These are phyloP conservation scores for Catharus ustulatus DNA, from an alignment of 2,797 vertebrate genomes.

Conservation along the genomic window DNA sequence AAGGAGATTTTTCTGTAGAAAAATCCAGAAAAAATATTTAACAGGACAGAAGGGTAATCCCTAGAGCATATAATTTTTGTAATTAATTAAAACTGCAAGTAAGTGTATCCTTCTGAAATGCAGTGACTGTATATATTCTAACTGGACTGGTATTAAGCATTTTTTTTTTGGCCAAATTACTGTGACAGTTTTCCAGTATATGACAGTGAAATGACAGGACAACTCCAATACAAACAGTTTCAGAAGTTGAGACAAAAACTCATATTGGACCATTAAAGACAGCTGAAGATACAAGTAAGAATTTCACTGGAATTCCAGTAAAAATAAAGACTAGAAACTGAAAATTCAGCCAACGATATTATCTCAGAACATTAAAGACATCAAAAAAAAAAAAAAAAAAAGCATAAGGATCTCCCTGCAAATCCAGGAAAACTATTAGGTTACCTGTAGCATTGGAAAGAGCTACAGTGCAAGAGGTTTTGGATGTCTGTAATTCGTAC, in stretches of 20 bases:
- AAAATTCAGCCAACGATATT: neutral
- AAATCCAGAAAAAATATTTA: neutral
- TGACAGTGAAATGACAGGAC: neutral
- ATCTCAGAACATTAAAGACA: neutral
- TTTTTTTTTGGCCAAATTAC: neutral
- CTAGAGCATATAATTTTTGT: neutral
- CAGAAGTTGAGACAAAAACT: neutral
- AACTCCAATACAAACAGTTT: neutral
- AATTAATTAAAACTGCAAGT: neutral
- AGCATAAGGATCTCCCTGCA: neutral
- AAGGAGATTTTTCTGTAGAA: neutral
- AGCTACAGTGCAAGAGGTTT: neutral
- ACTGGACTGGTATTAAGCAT: neutral
- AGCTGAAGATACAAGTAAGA: neutral
- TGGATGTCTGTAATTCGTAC: neutral
- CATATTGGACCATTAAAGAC: neutral
- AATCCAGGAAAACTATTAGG: neutral
- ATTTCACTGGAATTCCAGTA: neutral
- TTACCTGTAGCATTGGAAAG: neutral
- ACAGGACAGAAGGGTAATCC: neutral
- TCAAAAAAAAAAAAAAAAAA: neutral
- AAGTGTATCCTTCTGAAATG: neutral
- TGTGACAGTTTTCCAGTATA: neutral
- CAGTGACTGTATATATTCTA: neutral
- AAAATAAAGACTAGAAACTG: neutral